phyloP scores from a whole-genome alignment of 2,888 invertebrate genomes.

The Drosophila anomalata region DNA sequence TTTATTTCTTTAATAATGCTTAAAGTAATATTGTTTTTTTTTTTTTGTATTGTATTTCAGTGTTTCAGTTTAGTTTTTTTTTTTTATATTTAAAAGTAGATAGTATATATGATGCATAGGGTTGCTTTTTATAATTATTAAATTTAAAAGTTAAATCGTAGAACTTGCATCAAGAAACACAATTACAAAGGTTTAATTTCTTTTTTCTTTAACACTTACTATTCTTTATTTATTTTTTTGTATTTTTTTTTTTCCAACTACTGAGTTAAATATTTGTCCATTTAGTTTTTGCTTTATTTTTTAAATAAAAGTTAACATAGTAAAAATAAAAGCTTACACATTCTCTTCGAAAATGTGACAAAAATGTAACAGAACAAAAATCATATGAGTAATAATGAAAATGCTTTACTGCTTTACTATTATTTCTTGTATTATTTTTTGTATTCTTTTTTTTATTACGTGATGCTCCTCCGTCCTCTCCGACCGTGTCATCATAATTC shows the following conservation, averaged over 20 bases:
- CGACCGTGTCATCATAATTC: background rate
- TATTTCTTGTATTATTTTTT: no score
- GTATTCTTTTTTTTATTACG: no score
- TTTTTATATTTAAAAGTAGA: slow-evolving; percentile 58
- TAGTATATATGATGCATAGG: slow-evolving; percentile 70
- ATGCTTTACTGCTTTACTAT: slow-evolving; percentile 30
- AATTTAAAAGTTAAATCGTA: slow-evolving; percentile 52
- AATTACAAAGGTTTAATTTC: slow-evolving; percentile 51
- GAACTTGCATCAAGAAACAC: slow-evolving; percentile 63
- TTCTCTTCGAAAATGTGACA: slow-evolving; percentile 50
- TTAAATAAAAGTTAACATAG: slow-evolving; percentile 63
- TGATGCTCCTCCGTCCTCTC: no score
- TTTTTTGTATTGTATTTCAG: slow-evolving; percentile 25
- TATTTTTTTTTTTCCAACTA: slow-evolving; percentile 41
- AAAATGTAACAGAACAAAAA: slow-evolving; percentile 55
- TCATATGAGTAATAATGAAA: slow-evolving; percentile 41
- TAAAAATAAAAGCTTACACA: slow-evolving; percentile 64
- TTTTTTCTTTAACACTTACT: slow-evolving; percentile 62
- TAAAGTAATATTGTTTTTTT: slow-evolving; percentile 51
- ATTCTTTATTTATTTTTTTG: slow-evolving; percentile 29
- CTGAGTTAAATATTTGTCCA: slow-evolving; percentile 50
- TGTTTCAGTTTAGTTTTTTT: slow-evolving; percentile 46
- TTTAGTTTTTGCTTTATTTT: slow-evolving; percentile 39
- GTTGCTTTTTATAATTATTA: slow-evolving; percentile 65
- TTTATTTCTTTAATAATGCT: slow-evolving; percentile 54